These are phyloP conservation scores for Sebastes steindachneri DNA, from an alignment of 2,797 vertebrate species.

Conservation along the genomic window DNA sequence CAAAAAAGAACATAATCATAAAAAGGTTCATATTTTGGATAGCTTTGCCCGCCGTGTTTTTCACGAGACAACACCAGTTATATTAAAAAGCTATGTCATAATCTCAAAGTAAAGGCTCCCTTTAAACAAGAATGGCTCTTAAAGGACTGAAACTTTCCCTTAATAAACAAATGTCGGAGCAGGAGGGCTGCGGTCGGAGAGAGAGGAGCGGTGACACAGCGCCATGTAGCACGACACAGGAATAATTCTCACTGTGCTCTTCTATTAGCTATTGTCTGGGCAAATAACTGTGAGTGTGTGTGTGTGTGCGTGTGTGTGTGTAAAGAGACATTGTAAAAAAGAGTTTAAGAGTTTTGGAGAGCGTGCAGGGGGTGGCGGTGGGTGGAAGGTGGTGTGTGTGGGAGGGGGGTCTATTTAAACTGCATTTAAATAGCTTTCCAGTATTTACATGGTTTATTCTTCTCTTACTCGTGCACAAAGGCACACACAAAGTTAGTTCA, in stretches of 20 bases:
- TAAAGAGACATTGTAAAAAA: slow-evolving; percentile 59
- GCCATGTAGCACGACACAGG: slow-evolving; percentile 47
- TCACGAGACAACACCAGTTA: slow-evolving; percentile 41
- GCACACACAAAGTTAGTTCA: slow-evolving; percentile 10
- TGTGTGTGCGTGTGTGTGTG: slow-evolving; percentile 28
- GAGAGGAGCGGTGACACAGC: slow-evolving; percentile 55
- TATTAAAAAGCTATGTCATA: slow-evolving; percentile 79
- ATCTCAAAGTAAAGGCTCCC: slow-evolving; percentile 56
- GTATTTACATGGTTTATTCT: slow-evolving; percentile 32
- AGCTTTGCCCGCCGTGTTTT: slow-evolving; percentile 32
- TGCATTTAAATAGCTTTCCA: slow-evolving; percentile 39
- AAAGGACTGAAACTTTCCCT: slow-evolving; percentile 60
- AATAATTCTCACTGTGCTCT: slow-evolving; percentile 58
- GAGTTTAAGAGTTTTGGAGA: slow-evolving; percentile 61
- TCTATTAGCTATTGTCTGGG: slow-evolving; percentile 69
- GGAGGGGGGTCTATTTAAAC: slow-evolving; percentile 27
- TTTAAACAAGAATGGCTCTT: slow-evolving; percentile 66
- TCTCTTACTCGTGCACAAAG: not conserved
- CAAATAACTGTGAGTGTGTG: slow-evolving; percentile 58
- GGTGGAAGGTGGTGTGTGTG: slow-evolving; percentile 29
- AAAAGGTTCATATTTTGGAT: slow-evolving; percentile 50
- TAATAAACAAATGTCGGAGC: slow-evolving; percentile 65
- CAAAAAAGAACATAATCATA: slow-evolving; percentile 44
- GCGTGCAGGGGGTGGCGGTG: slow-evolving; percentile 48
- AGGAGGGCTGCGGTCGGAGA: slow-evolving; percentile 35